phyloP scores from a whole-genome alignment of 2,888 invertebrate genomes.

The Watsonalla binaria region DNA sequence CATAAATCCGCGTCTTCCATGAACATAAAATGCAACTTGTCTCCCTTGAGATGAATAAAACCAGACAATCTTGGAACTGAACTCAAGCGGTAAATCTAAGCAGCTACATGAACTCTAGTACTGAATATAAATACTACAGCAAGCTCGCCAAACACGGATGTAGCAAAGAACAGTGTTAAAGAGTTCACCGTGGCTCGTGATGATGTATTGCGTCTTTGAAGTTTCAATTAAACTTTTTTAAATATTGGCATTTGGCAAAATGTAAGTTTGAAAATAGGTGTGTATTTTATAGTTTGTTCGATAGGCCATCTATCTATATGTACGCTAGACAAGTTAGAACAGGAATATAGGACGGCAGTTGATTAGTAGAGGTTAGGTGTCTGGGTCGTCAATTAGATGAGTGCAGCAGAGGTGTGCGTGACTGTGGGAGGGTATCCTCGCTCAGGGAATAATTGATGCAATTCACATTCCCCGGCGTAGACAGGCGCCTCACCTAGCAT shows the following conservation, averaged over 20 bases:
- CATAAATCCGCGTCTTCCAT: not conserved
- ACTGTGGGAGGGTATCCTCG: constrained; percentile 16
- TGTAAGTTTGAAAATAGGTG: too few species aligned
- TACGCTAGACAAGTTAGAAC: too few species aligned
- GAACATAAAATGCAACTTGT: not conserved
- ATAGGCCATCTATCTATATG: too few species aligned
- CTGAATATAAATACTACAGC: not conserved
- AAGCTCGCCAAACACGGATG: too few species aligned
- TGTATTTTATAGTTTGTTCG: too few species aligned
- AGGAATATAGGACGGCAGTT: too few species aligned
- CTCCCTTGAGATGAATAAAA: not conserved
- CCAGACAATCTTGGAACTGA: not conserved
- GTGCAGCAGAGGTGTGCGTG: constrained; percentile 10
- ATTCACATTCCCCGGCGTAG: constrained; percentile 17
- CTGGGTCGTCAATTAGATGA: constrained; percentile 37
- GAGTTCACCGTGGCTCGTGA: too few species aligned
- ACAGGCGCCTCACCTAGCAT: too few species aligned
- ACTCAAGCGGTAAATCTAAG: not conserved
- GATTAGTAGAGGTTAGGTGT: constrained; percentile 17
- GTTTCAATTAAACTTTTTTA: too few species aligned
- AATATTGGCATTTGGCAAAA: too few species aligned
- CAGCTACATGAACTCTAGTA: not conserved
- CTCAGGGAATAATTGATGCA: constrained; percentile 30
- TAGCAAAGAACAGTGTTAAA: too few species aligned
- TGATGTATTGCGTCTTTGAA: too few species aligned